Evolutionary conservation across 1,140 invertebrate species (phyloP).

Genomic region (Chironomus tepperi): DNA sequence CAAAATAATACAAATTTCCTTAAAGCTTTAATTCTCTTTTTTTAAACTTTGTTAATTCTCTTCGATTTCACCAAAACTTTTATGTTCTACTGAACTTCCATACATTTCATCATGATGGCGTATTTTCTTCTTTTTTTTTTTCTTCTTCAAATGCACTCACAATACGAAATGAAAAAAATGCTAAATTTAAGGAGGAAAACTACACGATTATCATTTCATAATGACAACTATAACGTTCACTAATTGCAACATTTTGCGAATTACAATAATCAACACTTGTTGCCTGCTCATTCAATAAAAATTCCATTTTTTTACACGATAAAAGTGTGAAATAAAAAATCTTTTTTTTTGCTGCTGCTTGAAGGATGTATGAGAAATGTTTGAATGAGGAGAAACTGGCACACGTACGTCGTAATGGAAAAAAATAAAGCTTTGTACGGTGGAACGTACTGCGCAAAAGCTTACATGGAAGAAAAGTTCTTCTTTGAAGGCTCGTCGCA

Average conservation of each 20-base stretch:
- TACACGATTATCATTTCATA: too few species aligned
- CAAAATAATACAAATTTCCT: neutral
- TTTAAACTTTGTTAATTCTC: neutral
- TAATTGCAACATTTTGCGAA: neutral
- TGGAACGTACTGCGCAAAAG: neutral
- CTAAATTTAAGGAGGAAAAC: too few species aligned
- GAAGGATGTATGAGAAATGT: neutral
- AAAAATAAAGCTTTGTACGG: neutral
- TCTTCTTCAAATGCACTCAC: too few species aligned
- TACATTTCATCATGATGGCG: neutral
- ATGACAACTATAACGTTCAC: too few species aligned
- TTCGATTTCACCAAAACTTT: neutral
- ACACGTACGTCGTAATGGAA: neutral
- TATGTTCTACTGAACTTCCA: neutral
- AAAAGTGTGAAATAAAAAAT: neutral
- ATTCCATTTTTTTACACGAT: neutral
- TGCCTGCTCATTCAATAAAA: neutral
- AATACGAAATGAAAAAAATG: too few species aligned
- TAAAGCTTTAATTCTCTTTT: neutral
- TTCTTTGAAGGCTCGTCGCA: neutral
- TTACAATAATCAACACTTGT: constrained; percentile 1
- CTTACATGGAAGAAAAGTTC: neutral
- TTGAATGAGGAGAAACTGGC: neutral
- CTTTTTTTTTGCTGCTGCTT: neutral
- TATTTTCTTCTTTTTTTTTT: neutral